These are phyloP conservation scores for Ambastaia sidthimunki DNA, from an alignment of 2,797 vertebrate species.

Conservation along the genomic window DNA sequence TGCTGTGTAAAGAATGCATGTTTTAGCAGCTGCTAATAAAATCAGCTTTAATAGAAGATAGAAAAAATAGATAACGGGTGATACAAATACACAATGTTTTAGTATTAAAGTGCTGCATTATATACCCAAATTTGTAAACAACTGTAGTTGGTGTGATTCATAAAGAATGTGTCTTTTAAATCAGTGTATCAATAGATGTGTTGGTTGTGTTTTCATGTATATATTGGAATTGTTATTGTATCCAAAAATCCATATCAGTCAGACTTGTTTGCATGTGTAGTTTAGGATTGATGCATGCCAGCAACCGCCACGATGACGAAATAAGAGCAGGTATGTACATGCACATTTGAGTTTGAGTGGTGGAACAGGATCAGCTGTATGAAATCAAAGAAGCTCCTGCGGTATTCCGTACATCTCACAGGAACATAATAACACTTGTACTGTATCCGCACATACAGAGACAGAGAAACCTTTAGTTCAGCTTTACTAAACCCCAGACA, in stretches of 20 bases:
- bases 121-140: too few relatives aligned
- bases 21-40: too few relatives aligned
- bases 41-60: too few relatives aligned
- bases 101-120: too few relatives aligned
- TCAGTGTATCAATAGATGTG: neutral
- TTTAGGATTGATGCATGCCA: slow-evolving; percentile 16
- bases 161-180: neutral
- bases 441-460: neutral
- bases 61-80: too few relatives aligned
- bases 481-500: slow-evolving; percentile 31
- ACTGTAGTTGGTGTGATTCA: too few relatives aligned
- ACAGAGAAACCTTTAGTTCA: neutral
- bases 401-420: slow-evolving; percentile 30
- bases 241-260: slow-evolving; percentile 1
- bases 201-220: neutral
- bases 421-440: neutral
- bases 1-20: too few relatives aligned
- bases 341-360: slow-evolving; percentile 20
- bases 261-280: slow-evolving; percentile 11
- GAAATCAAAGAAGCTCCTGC: slow-evolving; percentile 41
- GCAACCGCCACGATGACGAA: slow-evolving; percentile 22
- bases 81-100: too few relatives aligned
- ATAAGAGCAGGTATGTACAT: slow-evolving; percentile 42
- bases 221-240: neutral
- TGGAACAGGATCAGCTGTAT: slow-evolving; percentile 38